A percentile compares a stretch with the other conserved stretches of the same genome.
phyloP scores from a whole-genome alignment of 2,888 invertebrate species.

The Aleiodes testaceus region DNA sequence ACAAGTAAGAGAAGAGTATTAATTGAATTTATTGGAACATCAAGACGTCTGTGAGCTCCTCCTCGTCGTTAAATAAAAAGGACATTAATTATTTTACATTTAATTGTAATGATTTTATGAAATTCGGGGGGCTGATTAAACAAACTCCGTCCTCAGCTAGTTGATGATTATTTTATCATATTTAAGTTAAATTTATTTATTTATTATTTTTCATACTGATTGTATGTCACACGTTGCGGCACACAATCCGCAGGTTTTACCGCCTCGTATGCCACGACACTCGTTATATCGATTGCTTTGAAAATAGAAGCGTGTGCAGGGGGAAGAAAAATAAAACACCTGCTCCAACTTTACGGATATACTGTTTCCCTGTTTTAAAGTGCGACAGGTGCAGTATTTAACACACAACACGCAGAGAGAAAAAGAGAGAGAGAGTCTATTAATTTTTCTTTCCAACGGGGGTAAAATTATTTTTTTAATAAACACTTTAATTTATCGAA shows the following conservation, averaged over 20 bases:
- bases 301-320: slow-evolving; percentile 65
- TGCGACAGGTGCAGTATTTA: slow-evolving; percentile 43
- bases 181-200: too few species aligned
- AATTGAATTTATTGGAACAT: too few species aligned
- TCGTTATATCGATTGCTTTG: slow-evolving; percentile 68
- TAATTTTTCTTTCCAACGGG: too few species aligned
- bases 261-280: slow-evolving; percentile 48
- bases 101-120: not conserved
- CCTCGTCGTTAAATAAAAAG: not conserved
- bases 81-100: not conserved
- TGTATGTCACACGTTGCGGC: slow-evolving; percentile 43
- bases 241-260: slow-evolving; percentile 22
- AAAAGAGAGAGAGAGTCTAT: too few species aligned
- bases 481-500: too few species aligned
- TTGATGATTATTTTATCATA: too few species aligned
- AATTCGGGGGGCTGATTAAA: not conserved
- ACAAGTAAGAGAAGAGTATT: not conserved
- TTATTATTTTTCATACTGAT: not conserved
- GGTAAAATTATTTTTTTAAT: too few species aligned
- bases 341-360: slow-evolving; percentile 51
- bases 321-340: slow-evolving; percentile 58
- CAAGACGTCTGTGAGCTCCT: slow-evolving; percentile 3
- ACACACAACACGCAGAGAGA: slow-evolving; percentile 9
- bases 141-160: slow-evolving; percentile 1
- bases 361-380: slow-evolving; percentile 28